A percentile compares a stretch with the other conserved stretches of the same genome.
These are phyloP conservation scores for Dicranocentrus wangi DNA, from an alignment of 2,888 invertebrate species.

Conservation along the genomic window DNA sequence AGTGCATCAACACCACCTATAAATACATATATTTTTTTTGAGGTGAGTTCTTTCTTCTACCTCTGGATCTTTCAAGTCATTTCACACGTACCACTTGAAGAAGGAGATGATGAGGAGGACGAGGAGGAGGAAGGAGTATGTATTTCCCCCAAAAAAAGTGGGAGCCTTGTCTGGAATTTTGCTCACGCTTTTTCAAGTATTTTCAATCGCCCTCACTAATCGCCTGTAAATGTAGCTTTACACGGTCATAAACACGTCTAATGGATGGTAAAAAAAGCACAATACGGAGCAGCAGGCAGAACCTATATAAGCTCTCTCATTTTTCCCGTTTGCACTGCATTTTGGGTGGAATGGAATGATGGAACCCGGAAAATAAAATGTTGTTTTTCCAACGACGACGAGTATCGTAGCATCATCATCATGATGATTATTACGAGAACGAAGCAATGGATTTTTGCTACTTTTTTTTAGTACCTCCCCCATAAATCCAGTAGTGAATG, in stretches of 20 bases:
- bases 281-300: neutral
- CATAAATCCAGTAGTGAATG: no score
- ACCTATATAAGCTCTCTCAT: neutral
- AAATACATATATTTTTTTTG: no score
- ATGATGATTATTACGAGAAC: conserved; percentile 4
- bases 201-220: conserved; percentile 52
- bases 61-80: no score
- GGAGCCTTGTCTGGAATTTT: conserved; percentile 43
- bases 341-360: neutral
- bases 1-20: no score
- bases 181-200: conserved; percentile 33
- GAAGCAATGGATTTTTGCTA: neutral
- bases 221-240: conserved; percentile 42
- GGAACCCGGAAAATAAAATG: neutral
- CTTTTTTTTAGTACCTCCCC: no score
- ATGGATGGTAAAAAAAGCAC: conserved; percentile 3
- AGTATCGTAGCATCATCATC: no score
- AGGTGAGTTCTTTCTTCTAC: no score
- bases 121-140: no score
- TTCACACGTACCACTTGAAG: no score
- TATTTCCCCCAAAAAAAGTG: conserved; percentile 8
- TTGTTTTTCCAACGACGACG: neutral
- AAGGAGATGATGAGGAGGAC: no score
- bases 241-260: conserved; percentile 37
- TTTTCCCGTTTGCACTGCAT: neutral